phyloP scores from a whole-genome alignment of 2,888 invertebrate species.

The Andrena minutula region DNA sequence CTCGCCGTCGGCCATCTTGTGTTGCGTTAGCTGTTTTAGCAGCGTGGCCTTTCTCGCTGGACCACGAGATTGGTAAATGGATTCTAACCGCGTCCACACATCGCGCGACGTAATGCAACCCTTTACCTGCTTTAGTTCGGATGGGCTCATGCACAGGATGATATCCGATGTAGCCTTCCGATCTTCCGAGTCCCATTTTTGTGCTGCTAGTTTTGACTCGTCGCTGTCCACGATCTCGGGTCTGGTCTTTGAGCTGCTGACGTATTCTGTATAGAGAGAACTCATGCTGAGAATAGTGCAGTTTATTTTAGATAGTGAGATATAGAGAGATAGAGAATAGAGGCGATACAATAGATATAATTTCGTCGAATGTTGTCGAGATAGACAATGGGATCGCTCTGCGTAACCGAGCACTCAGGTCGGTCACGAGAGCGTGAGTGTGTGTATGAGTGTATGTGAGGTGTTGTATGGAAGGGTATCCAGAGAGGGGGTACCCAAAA shows the following conservation, averaged over 20 bases:
- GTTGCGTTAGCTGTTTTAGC: slow-evolving; percentile 79
- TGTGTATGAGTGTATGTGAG: too few species aligned
- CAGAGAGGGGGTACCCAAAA: too few species aligned
- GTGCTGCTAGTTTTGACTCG: slow-evolving; percentile 14
- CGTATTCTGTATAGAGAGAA: too few species aligned
- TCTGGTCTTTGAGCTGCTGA: slow-evolving; percentile 50
- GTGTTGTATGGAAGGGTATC: too few species aligned
- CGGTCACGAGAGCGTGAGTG: too few species aligned
- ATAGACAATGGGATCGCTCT: too few species aligned
- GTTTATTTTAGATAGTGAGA: too few species aligned
- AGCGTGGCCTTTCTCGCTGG: neutral
- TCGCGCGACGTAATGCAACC: slow-evolving; percentile 73
- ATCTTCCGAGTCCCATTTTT: slow-evolving; percentile 57
- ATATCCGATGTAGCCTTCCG: slow-evolving; percentile 66
- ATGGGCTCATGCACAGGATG: slow-evolving; percentile 57
- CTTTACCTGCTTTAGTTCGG: slow-evolving; percentile 69
- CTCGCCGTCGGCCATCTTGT: slow-evolving; percentile 77
- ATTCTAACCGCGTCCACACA: slow-evolving; percentile 80
- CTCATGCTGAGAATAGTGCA: too few species aligned
- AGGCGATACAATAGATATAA: too few species aligned
- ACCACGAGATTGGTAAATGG: slow-evolving; percentile 65
- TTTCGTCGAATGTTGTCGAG: too few species aligned
- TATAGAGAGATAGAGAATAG: too few species aligned
- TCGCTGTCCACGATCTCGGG: slow-evolving; percentile 32
- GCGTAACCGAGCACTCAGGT: too few species aligned